Evolutionary conservation across 2,888 invertebrate genomes (phyloP), one percentile per base, ranked within the genome.

Genomic region (Noctua janthina): DNA sequence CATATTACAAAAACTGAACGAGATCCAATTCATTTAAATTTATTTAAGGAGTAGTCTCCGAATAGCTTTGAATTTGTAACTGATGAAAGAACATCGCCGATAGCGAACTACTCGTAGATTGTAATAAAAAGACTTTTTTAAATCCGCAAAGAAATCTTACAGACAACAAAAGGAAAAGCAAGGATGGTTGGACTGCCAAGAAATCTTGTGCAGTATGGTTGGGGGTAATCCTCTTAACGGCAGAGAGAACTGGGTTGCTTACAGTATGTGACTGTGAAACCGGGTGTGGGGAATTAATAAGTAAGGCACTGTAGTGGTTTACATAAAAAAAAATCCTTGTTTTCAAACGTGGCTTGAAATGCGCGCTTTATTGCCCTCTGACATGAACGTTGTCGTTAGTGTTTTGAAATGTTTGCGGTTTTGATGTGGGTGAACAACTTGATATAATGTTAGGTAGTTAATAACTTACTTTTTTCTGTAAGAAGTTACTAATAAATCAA

Each of bases 181-280:
- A 86, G 80, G 85, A 89, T 90, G 89, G 90, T 81, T 90, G 90
- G 90, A 90, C 92, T 91, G 84, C 91, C 89, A 90, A 91, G 93
- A 93, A 92, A 92, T 91, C 92, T 91, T 85, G 90, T 90, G 90
- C 88, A 89, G 87, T 88, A 88, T 89, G 89, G 88, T 91, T 90
- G 82, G 85, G 74, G 88, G 91, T 93, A 94, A 94, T 94, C 94
- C 92, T 93, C 93, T 94, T 94, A 93, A 90, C 92, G 90, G 89
- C 80, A 83, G 89, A 89, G 87, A 90, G 92, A 91, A 90, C 86
- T 89, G 87, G 86, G 87, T 90, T 91, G 88, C 89, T 92, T 91
- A 91, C 91, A 87, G 87, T 87, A 76, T 87, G 90, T 82, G 83
- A 83, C 86, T 86, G 84, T 62, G 79, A 81, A 79, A 72, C 79